Evolutionary conservation across 2,797 vertebrate genomes (phyloP).

Genomic region (Phataginus tricuspis): DNA sequence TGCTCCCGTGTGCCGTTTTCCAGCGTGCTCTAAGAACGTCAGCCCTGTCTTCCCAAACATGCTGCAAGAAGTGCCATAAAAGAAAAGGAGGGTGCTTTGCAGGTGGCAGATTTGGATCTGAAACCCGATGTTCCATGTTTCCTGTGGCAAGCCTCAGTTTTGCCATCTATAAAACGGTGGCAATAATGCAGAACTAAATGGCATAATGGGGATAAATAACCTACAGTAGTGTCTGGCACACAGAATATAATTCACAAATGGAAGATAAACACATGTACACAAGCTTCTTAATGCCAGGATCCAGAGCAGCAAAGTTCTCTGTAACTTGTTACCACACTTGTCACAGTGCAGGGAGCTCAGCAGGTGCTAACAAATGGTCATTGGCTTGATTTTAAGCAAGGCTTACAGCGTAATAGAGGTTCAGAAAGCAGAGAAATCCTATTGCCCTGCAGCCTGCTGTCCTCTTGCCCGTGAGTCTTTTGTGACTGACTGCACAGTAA

Average conservation of each 20-base stretch:
- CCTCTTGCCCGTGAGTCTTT: background rate
- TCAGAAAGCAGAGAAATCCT: background rate
- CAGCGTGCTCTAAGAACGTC: background rate
- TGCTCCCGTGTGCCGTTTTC: background rate
- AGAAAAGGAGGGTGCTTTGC: background rate
- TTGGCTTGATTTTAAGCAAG: background rate
- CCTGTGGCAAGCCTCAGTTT: background rate
- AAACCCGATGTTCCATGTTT: background rate
- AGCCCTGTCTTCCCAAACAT: slow-evolving; percentile 5
- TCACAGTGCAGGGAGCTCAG: background rate
- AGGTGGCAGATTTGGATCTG: background rate
- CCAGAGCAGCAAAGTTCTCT: background rate
- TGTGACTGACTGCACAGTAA: background rate
- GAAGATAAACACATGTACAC: background rate
- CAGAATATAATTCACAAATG: background rate
- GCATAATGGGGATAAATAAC: background rate
- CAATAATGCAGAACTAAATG: background rate
- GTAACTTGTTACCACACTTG: background rate
- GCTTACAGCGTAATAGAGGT: background rate
- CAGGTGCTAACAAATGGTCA: background rate
- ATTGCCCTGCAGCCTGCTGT: background rate
- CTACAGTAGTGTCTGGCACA: background rate
- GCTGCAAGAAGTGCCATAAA: background rate
- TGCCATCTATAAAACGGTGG: background rate
- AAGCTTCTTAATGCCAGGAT: background rate